Conservation (phyloP, 2,797 vertebrate species). For the Bufotes viridis region DNA sequence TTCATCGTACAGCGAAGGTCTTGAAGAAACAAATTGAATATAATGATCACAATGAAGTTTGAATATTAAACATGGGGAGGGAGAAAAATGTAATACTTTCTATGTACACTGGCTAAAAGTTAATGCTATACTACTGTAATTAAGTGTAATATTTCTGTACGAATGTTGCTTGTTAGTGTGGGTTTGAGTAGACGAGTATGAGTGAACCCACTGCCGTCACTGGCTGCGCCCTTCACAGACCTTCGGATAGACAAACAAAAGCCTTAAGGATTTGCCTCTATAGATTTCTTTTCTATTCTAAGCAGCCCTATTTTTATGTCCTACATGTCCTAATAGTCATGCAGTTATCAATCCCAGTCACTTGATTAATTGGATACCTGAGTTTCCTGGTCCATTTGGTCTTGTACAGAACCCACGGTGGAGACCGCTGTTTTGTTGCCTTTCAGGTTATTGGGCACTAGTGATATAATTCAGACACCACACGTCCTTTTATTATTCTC, state of each 20-base stretch:
- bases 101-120: constrained; percentile 97
- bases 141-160: constrained; percentile 90
- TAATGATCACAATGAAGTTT: constrained; percentile 97
- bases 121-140: constrained; percentile 97
- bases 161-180: constrained; percentile 80
- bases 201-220: constrained; percentile 80
- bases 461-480: background rate
- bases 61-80: constrained; percentile 69
- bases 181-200: constrained; percentile 81
- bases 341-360: constrained; percentile 14
- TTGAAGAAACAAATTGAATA: constrained; percentile 71
- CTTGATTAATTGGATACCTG: background rate
- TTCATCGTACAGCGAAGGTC: background rate
- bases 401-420: background rate
- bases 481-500: background rate
- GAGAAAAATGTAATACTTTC: constrained; percentile 85
- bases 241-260: constrained; percentile 87
- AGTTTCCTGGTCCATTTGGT: background rate
- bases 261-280: constrained; percentile 97
- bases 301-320: constrained; percentile 34
- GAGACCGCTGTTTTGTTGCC: background rate
- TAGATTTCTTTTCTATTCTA: constrained; percentile 76
- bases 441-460: background rate
- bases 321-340: constrained; percentile 23
- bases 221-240: constrained; percentile 82